Base-by-base conservation (phyloP, 2,797 vertebrate genomes). In the Megalops cyprinoides region DNA sequence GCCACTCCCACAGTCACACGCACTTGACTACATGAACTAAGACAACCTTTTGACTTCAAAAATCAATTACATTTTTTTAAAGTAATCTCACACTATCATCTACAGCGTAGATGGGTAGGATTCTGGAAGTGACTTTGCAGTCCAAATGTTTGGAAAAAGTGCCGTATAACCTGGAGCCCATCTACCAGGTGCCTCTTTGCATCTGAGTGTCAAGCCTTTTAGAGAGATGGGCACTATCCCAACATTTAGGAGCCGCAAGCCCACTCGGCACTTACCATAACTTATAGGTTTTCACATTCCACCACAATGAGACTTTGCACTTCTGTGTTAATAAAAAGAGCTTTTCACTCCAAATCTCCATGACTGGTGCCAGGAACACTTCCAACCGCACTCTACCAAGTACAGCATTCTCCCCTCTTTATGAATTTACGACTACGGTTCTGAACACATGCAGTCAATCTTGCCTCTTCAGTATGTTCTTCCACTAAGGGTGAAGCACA, bases 281-380 rank as follows among this genome's bases (percentile, higher is more conserved):
- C 31, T 28, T 31, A 46, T 3, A 7, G 25, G 25, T 39, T 49
- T 74, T 80, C 51, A 46, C 51, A 44, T 60, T 75, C 44, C 69
- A 4, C 55, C 7, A 18, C 34, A 20, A 67, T 49, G 42, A 62
- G 15, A 49, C 71, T 60, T 80, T 74, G 53, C 53, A 80, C 37
- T 18, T n/a, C 34, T 39, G 44, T 37, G 73, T 4, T 51, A 46
- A 75, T 42, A 75, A 80, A 80, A 74, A 80, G 42, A 42, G 71
- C 25, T 48, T 51, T 80, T 51, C 44, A 42, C 39, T n/a, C 15
- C 14, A 65, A n/a, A 74, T 20, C 42, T 49, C 53, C 18, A 65
- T n/a, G 48, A n/a, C 71, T 46, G 31, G 44, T 65, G 60, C 14
- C 39, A n/a, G 53, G n/a, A 77, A 48, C 55, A 49, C 44, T 31